Evolutionary conservation across 37 sponge, comb jelly and placozoan species (phyloP).

Genomic region (Halichondria panicea): DNA sequence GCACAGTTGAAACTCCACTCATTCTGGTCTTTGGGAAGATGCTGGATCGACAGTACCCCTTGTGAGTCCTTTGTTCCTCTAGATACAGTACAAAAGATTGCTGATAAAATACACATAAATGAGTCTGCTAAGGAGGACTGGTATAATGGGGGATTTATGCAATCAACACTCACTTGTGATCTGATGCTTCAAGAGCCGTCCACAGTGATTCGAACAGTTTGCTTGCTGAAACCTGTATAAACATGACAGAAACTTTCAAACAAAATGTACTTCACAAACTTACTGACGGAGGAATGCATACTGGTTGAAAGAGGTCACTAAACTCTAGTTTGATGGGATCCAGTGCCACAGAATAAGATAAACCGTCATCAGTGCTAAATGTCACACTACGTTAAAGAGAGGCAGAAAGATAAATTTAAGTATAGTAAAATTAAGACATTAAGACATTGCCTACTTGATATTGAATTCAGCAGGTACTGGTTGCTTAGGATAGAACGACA

Average conservation of each 20-base stretch:
- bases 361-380: conserved; percentile 58
- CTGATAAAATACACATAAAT: not conserved
- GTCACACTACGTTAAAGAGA: not conserved
- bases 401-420: not conserved
- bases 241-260: no score
- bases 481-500: conserved; percentile 45
- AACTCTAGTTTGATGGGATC: conserved; percentile 28
- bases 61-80: not conserved
- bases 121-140: not conserved
- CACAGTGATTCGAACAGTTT: not conserved
- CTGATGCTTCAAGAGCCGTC: no score
- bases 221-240: not conserved
- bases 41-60: conserved; percentile 1
- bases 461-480: conserved; percentile 50
- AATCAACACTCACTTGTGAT: not conserved
- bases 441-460: conserved; percentile 10
- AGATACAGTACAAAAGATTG: not conserved
- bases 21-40: not conserved
- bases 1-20: not conserved
- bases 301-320: conserved; percentile 57
- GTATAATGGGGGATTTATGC: not conserved
- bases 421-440: not conserved
- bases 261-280: no score
- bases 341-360: conserved; percentile 33
- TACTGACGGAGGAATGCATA: conserved; percentile 1